A percentile compares a stretch with the other conserved stretches of the same genome.
phyloP scores from a whole-genome alignment of 2,888 invertebrate species.

The Sphaerophoria taeniata region DNA sequence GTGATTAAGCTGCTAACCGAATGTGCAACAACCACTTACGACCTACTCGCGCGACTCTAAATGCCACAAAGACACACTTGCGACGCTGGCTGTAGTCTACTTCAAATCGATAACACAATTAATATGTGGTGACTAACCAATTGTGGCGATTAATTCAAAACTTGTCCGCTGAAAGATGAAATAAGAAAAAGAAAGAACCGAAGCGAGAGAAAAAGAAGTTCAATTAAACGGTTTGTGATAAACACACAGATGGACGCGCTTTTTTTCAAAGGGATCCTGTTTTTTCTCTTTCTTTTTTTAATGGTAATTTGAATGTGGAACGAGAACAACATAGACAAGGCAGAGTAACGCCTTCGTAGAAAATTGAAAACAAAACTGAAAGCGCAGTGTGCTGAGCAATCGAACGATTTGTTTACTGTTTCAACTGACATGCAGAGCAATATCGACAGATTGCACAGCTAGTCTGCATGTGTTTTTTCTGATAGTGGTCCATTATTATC shows the following conservation, averaged over 20 bases:
- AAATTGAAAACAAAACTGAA: conserved; percentile 57
- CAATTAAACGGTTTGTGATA: conserved; percentile 66
- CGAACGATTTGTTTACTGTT: conserved; percentile 68
- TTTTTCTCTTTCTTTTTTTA: background rate
- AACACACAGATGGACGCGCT: conserved; percentile 63
- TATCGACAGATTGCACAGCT: conserved; percentile 21
- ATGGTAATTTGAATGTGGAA: conserved; percentile 13
- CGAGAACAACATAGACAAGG: background rate
- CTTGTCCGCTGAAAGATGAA: background rate
- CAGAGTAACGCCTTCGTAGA: conserved; percentile 24
- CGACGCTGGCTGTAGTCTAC: background rate
- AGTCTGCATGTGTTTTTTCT: background rate
- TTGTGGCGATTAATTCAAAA: conserved; percentile 65
- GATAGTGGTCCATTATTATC: conserved; percentile 37
- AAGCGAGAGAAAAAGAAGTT: conserved; percentile 9
- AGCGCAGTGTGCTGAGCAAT: conserved; percentile 47
- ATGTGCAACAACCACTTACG: conserved; percentile 67
- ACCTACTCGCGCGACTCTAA: conserved; percentile 28
- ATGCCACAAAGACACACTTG: conserved; percentile 34
- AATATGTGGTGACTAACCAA: conserved; percentile 66
- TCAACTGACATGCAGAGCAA: conserved; percentile 39
- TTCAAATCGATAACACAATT: conserved; percentile 50
- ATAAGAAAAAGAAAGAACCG: background rate
- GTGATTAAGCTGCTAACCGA: conserved; percentile 71
- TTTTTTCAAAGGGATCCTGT: conserved; percentile 53